These are phyloP conservation scores for Echiichthys vipera DNA, from an alignment of 2,797 vertebrate genomes.

Conservation along the genomic window DNA sequence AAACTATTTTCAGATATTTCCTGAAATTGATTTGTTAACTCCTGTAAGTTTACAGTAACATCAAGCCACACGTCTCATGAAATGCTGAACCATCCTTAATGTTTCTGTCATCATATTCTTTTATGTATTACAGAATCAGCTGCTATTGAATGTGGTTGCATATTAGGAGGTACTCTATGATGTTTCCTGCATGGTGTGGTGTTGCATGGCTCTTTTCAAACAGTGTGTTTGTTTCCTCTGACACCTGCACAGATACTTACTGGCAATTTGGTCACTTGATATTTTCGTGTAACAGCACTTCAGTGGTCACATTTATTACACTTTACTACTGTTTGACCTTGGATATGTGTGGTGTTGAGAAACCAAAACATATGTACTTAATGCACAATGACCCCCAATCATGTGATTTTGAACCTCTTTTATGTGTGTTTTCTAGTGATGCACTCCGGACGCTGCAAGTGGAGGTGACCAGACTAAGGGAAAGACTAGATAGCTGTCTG, in stretches of 20 bases:
- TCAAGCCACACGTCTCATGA: background rate
- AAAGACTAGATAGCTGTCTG: slow-evolving; percentile 82
- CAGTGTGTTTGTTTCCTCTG: slow-evolving; percentile 19
- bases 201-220: slow-evolving; percentile 45
- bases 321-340: slow-evolving; percentile 10
- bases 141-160: slow-evolving; percentile 53
- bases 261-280: background rate
- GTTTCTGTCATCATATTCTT: slow-evolving; percentile 10
- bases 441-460: slow-evolving; percentile 84
- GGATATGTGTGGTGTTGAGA: background rate
- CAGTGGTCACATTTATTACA: background rate
- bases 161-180: slow-evolving; percentile 60
- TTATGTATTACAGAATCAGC: slow-evolving; percentile 64
- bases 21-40: background rate
- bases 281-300: slow-evolving; percentile 8
- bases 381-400: background rate
- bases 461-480: slow-evolving; percentile 85
- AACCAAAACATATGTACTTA: background rate
- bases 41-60: background rate
- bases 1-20: background rate
- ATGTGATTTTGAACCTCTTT: background rate
- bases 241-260: background rate
- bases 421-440: slow-evolving; percentile 72
- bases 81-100: background rate
- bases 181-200: slow-evolving; percentile 57